Conservation (phyloP, 2,888 invertebrate species). For the Dolomedes plantarius region DNA sequence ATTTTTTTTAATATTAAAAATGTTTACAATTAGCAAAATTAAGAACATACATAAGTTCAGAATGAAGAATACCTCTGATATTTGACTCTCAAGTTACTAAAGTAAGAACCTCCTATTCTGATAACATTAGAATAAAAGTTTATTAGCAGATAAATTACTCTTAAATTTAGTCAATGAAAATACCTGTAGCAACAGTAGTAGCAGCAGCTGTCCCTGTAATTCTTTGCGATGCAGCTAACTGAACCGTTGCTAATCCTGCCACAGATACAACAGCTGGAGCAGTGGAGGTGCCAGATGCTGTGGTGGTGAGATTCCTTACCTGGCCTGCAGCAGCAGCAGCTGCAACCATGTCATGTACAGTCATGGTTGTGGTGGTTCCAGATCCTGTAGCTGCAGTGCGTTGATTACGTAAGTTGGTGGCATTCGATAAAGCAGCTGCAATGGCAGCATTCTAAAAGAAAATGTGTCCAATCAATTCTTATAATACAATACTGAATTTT, state of each 20-base stretch:
- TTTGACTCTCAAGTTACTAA: too few relatives aligned
- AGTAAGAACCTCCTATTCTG: too few relatives aligned
- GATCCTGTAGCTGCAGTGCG: slow-evolving; percentile 33
- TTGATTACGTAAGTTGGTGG: slow-evolving; percentile 55
- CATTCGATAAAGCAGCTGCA: slow-evolving; percentile 58
- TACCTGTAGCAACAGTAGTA: slow-evolving; percentile 58
- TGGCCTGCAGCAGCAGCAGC: slow-evolving; percentile 65
- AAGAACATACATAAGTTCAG: too few relatives aligned
- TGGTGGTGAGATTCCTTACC: slow-evolving; percentile 54
- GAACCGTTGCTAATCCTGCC: slow-evolving; percentile 62
- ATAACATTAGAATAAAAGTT: too few relatives aligned
- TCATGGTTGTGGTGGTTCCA: slow-evolving; percentile 52
- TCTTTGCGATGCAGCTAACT: slow-evolving; percentile 65
- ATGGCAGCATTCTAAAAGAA: slow-evolving; percentile 65
- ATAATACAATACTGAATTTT: too few relatives aligned
- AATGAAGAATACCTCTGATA: too few relatives aligned
- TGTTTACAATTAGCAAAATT: too few relatives aligned
- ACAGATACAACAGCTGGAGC: slow-evolving; percentile 72
- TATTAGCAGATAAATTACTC: too few relatives aligned
- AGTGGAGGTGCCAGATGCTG: slow-evolving; percentile 43
- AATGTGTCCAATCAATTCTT: not conserved
- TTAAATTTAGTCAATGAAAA: too few relatives aligned
- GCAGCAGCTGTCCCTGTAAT: slow-evolving; percentile 29
- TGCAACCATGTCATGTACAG: slow-evolving; percentile 70
- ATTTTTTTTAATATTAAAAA: too few relatives aligned